A percentile compares a stretch with the other conserved stretches of the same genome.
These are phyloP conservation scores for Agapetus fuscipes DNA, from an alignment of 2,888 invertebrate genomes.

Conservation along the genomic window DNA sequence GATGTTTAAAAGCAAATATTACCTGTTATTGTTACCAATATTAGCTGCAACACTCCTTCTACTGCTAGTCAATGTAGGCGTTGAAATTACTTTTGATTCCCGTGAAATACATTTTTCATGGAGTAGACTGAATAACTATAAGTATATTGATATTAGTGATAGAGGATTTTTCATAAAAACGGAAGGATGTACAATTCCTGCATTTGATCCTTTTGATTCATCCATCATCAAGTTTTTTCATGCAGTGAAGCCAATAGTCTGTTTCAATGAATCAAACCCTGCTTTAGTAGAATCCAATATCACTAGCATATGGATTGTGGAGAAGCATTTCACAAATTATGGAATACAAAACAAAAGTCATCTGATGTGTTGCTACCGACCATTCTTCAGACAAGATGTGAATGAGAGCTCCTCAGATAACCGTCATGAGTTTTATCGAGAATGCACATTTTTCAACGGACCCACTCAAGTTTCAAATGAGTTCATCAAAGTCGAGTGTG, in stretches of 20 bases:
- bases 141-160: slow-evolving; percentile 25
- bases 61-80: slow-evolving; percentile 31
- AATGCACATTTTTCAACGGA: slow-evolving; percentile 40
- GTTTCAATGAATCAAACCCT: slow-evolving; percentile 40
- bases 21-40: slow-evolving; percentile 32
- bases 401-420: slow-evolving; percentile 36
- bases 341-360: slow-evolving; percentile 36
- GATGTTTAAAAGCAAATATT: slow-evolving; percentile 30
- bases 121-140: slow-evolving; percentile 23
- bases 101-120: slow-evolving; percentile 25
- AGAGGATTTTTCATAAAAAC: slow-evolving; percentile 47
- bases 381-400: slow-evolving; percentile 46
- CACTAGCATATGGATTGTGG: slow-evolving; percentile 48
- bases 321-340: slow-evolving; percentile 37
- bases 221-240: slow-evolving; percentile 44
- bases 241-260: slow-evolving; percentile 38
- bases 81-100: slow-evolving; percentile 29
- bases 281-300: slow-evolving; percentile 49
- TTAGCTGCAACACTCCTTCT: slow-evolving; percentile 34
- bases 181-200: slow-evolving; percentile 58
- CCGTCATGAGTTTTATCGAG: slow-evolving; percentile 36
- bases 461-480: slow-evolving; percentile 45
- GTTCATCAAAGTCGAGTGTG: slow-evolving; percentile 60
- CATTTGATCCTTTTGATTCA: slow-evolving; percentile 50
- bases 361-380: slow-evolving; percentile 51